Evolutionary conservation across 2,797 vertebrate genomes (phyloP).

Genomic region (Craterocephalus amniculus): DNA sequence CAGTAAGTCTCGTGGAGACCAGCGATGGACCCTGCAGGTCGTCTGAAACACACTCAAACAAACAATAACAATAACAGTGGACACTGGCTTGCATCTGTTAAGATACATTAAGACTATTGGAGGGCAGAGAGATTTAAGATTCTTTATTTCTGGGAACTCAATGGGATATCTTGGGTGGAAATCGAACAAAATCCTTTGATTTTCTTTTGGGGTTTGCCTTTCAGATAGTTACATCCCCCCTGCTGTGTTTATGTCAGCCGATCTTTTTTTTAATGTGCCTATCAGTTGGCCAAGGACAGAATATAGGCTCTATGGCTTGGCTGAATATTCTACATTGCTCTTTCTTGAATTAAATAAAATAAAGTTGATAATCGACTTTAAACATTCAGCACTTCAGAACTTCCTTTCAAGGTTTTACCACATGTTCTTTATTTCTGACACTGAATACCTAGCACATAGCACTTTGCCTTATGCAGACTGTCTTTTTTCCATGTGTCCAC

Average conservation of each 20-base stretch:
- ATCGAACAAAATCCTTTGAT: constrained; percentile 23
- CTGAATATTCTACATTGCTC: not conserved
- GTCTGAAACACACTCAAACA: constrained; percentile 35
- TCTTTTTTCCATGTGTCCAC: not conserved
- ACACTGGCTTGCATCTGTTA: constrained; percentile 20
- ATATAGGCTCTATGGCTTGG: not conserved
- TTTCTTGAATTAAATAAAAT: not conserved
- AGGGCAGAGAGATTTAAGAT: constrained; percentile 16
- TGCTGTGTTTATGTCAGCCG: not conserved
- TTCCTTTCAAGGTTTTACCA: not conserved
- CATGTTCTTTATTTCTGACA: not conserved
- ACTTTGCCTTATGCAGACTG: not conserved
- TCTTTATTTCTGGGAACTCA: constrained; percentile 7
- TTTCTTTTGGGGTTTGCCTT: constrained; percentile 5
- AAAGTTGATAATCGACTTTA: not conserved
- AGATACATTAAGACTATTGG: not conserved
- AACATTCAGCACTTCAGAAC: not conserved
- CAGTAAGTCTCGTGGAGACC: constrained; percentile 52
- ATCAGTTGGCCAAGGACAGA: not conserved
- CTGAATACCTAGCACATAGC: no score
- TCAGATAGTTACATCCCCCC: constrained; percentile 6
- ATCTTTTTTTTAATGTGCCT: not conserved
- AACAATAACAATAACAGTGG: constrained; percentile 22
- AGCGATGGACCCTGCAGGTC: constrained; percentile 46
- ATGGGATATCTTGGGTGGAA: constrained; percentile 25